A percentile compares a stretch with the other conserved stretches of the same genome.
These are phyloP conservation scores for Promerops cafer DNA, from an alignment of 2,113 vertebrate genomes.

Conservation along the genomic window DNA sequence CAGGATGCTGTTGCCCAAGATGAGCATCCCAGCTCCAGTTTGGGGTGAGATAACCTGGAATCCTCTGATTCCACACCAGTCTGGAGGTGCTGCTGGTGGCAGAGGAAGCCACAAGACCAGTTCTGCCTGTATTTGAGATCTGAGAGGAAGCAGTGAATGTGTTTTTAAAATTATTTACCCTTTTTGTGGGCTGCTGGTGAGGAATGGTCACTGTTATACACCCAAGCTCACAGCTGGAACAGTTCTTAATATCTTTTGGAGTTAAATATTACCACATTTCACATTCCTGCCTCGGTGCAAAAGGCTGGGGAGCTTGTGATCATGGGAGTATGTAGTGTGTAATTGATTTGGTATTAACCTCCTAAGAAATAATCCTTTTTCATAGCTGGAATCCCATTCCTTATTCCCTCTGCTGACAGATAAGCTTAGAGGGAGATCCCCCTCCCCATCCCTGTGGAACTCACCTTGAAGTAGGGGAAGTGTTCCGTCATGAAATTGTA, in stretches of 20 bases:
- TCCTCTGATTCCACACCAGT: neutral
- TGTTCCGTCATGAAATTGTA: slow-evolving; percentile 99
- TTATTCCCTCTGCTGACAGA: neutral
- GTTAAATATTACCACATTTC: neutral
- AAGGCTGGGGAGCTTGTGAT: neutral
- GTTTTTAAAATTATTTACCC: neutral
- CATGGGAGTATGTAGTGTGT: rapidly evolving
- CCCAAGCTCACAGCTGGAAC: neutral
- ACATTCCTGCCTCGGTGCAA: neutral
- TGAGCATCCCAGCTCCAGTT: neutral
- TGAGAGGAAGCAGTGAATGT: neutral
- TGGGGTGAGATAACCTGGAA: neutral
- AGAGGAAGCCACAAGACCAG: neutral
- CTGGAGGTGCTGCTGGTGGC: neutral
- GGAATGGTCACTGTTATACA: neutral
- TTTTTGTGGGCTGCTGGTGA: neutral
- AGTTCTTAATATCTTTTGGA: neutral
- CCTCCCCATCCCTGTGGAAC: neutral
- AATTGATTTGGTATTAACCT: neutral
- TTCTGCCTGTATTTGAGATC: neutral
- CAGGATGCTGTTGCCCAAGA: neutral
- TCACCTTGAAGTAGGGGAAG: slow-evolving; percentile 98
- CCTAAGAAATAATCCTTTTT: neutral
- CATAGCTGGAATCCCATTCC: neutral
- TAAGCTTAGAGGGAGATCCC: neutral